Evolutionary conservation across 2,797 vertebrate genomes (phyloP).

Genomic region (Poecilia gillii): DNA sequence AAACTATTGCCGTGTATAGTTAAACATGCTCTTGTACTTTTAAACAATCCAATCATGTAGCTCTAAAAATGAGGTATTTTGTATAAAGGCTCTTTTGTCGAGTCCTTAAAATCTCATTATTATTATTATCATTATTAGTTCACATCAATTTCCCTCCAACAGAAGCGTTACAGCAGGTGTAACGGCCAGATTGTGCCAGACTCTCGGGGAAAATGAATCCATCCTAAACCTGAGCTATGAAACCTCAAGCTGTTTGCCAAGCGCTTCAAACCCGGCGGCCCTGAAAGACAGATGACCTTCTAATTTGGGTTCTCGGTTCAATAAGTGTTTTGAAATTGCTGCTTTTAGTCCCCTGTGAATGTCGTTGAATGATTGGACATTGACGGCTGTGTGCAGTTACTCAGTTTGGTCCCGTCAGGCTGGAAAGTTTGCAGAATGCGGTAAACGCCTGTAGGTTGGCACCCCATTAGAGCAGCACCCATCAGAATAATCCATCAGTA

Average conservation of each 20-base stretch:
- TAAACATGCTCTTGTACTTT: neutral
- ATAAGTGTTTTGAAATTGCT: slow-evolving; percentile 37
- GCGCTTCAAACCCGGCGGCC: slow-evolving; percentile 23
- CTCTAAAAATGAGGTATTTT: neutral
- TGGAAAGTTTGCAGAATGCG: slow-evolving; percentile 7
- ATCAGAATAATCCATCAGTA: slow-evolving; percentile 43
- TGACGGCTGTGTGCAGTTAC: neutral
- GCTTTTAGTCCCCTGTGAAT: neutral
- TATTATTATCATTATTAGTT: neutral
- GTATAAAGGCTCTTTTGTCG: neutral
- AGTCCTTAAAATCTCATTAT: slow-evolving; percentile 6
- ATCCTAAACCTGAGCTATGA: slow-evolving; percentile 15
- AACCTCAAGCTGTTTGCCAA: slow-evolving; percentile 33
- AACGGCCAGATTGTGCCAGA: slow-evolving; percentile 5
- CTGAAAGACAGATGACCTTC: slow-evolving; percentile 45
- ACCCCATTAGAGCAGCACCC: slow-evolving; percentile 6
- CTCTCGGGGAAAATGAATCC: slow-evolving; percentile 20
- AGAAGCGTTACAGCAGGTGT: neutral
- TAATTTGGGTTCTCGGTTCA: slow-evolving; percentile 37
- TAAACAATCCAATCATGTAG: neutral
- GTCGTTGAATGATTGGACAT: slow-evolving; percentile 6
- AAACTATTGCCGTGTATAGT: neutral
- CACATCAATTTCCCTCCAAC: slow-evolving; percentile 1
- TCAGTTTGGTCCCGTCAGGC: slow-evolving; percentile 27
- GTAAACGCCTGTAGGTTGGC: slow-evolving; percentile 1